Conservation (phyloP, 2,797 vertebrate genomes). For the Pyrocephalus nanus region DNA sequence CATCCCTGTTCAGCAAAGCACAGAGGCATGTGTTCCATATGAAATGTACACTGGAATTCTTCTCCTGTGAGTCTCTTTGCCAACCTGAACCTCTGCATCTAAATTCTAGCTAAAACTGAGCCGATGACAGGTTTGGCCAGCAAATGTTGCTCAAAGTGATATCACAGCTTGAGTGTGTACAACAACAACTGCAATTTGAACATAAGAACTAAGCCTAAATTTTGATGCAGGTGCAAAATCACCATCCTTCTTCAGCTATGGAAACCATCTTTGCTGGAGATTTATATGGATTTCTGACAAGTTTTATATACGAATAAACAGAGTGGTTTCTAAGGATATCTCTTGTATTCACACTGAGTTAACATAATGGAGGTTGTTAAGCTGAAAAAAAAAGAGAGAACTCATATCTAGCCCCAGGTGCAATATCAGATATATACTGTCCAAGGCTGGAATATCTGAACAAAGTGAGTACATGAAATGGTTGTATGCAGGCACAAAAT, state of each 20-base stretch:
- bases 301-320: not conserved
- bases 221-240: not conserved
- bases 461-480: not conserved
- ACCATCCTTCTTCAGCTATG: not conserved
- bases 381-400: not conserved
- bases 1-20: not conserved
- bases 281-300: not conserved
- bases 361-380: not conserved
- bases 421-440: accelerated
- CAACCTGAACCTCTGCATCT: not conserved
- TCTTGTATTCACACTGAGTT: not conserved
- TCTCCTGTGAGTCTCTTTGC: not conserved
- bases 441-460: not conserved
- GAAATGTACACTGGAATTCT: not conserved
- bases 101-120: not conserved
- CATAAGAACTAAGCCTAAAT: not conserved
- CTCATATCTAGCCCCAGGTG: not conserved
- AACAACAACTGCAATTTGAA: not conserved
- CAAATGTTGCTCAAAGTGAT: not conserved
- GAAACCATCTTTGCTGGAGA: not conserved
- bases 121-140: not conserved
- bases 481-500: not conserved
- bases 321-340: not conserved
- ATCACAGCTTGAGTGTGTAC: not conserved
- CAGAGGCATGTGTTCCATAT: not conserved